These are phyloP conservation scores for Morpho deidamia DNA, from an alignment of 2,888 invertebrate species.

Conservation along the genomic window DNA sequence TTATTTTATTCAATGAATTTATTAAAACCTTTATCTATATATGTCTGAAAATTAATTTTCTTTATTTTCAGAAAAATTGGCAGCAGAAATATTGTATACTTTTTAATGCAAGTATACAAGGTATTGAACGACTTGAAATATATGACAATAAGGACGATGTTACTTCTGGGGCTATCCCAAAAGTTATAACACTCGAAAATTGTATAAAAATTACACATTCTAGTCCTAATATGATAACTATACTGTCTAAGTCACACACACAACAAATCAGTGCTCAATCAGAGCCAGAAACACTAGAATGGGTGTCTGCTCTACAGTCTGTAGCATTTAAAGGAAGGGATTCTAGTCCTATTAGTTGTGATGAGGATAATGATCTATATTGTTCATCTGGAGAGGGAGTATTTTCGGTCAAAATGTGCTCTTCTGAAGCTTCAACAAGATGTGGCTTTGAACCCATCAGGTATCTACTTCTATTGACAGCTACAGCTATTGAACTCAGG, in stretches of 20 bases:
- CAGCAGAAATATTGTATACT: conserved; percentile 87
- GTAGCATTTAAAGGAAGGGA: conserved; percentile 87
- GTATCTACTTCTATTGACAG: conserved; percentile 86
- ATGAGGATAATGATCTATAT: conserved; percentile 93
- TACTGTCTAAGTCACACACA: conserved; percentile 88
- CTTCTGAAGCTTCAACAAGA: conserved; percentile 87
- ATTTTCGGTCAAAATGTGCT: conserved; percentile 86
- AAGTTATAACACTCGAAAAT: conserved; percentile 90
- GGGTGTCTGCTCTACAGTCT: conserved; percentile 88
- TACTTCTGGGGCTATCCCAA: conserved; percentile 79
- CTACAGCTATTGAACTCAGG: conserved; percentile 86
- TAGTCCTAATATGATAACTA: conserved; percentile 80
- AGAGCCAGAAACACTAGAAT: conserved; percentile 84
- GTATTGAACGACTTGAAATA: conserved; percentile 90
- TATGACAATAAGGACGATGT: conserved; percentile 89
- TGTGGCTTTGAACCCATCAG: conserved; percentile 85
- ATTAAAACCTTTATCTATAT: too few species aligned
- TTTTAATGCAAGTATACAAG: conserved; percentile 90
- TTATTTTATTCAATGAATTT: too few species aligned
- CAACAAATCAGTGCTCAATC: conserved; percentile 78
- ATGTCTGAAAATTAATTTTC: background rate
- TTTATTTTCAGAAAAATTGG: conserved; percentile 85
- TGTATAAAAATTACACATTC: conserved; percentile 89
- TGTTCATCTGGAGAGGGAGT: conserved; percentile 91
- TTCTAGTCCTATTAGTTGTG: conserved; percentile 80